A percentile compares a stretch with the other conserved stretches of the same genome.
Conservation (phyloP, 2,797 vertebrate genomes). For the Siniperca obscura region DNA sequence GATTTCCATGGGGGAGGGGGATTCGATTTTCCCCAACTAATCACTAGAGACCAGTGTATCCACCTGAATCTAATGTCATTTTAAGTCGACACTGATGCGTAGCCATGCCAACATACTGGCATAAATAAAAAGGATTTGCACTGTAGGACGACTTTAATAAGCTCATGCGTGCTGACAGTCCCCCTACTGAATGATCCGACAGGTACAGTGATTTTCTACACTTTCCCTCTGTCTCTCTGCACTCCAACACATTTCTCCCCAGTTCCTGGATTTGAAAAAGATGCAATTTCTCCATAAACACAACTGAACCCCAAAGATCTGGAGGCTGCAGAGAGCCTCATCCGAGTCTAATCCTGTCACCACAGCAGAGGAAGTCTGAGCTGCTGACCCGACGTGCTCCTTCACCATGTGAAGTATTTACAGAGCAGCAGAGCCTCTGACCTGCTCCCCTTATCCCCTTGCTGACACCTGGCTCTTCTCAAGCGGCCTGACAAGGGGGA, state of each 20-base stretch:
- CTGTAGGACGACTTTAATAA: not conserved
- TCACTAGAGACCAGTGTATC: too few species aligned
- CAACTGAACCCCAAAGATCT: not conserved
- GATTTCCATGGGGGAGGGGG: too few species aligned
- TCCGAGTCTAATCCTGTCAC: conserved; percentile 49
- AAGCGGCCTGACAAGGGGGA: conserved; percentile 69
- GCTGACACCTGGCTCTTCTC: conserved; percentile 76
- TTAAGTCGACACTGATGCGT: too few species aligned
- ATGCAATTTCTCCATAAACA: conserved; percentile 13
- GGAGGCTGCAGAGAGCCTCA: conserved; percentile 26
- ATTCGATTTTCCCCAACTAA: too few species aligned
- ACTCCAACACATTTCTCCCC: too few species aligned
- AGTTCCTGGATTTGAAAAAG: conserved; percentile 9
- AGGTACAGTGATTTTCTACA: not conserved
- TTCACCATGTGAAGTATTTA: conserved; percentile 74
- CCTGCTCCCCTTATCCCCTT: conserved; percentile 41
- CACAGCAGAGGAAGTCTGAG: conserved; percentile 43
- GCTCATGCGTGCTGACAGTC: not conserved
- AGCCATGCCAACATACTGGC: too few species aligned
- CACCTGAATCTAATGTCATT: too few species aligned
- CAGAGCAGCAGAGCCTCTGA: conserved; percentile 66
- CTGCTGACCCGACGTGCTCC: conserved; percentile 69
- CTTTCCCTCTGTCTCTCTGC: not conserved
- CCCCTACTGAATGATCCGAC: not conserved
- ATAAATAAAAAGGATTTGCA: not conserved